A percentile compares a stretch with the other conserved stretches of the same genome.
phyloP scores from a whole-genome alignment of 2,113 vertebrate species.

The Gavia stellata region DNA sequence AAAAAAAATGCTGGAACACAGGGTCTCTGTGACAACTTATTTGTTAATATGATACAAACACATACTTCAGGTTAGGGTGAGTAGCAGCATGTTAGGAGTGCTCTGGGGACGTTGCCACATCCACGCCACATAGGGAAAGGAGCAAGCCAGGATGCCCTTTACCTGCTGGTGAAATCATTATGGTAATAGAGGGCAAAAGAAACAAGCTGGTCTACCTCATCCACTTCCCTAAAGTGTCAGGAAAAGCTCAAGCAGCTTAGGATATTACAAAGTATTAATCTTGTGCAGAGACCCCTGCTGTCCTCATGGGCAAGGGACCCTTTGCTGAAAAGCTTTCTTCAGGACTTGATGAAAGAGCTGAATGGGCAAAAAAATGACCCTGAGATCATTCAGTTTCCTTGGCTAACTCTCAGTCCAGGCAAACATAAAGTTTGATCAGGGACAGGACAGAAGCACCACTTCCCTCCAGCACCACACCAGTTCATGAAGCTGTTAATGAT shows the following conservation, averaged over 20 bases:
- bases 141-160: neutral
- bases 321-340: neutral
- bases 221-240: neutral
- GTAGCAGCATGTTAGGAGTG: neutral
- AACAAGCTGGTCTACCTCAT: neutral
- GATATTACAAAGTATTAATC: slow-evolving; percentile 7
- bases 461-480: neutral
- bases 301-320: neutral
- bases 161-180: neutral
- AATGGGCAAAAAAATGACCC: neutral
- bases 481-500: neutral
- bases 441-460: neutral
- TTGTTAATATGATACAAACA: neutral
- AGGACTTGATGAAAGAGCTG: neutral
- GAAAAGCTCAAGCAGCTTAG: slow-evolving; percentile 6
- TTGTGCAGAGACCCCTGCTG: neutral
- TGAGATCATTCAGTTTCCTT: neutral
- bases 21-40: neutral
- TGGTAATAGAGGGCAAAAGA: neutral
- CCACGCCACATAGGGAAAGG: neutral
- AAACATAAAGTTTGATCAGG: neutral
- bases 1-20: neutral
- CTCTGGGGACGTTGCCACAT: neutral
- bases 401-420: neutral
- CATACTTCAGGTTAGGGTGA: neutral